Evolutionary conservation across 2,113 vertebrate genomes (phyloP).

Genomic region (Sylvietta virens): DNA sequence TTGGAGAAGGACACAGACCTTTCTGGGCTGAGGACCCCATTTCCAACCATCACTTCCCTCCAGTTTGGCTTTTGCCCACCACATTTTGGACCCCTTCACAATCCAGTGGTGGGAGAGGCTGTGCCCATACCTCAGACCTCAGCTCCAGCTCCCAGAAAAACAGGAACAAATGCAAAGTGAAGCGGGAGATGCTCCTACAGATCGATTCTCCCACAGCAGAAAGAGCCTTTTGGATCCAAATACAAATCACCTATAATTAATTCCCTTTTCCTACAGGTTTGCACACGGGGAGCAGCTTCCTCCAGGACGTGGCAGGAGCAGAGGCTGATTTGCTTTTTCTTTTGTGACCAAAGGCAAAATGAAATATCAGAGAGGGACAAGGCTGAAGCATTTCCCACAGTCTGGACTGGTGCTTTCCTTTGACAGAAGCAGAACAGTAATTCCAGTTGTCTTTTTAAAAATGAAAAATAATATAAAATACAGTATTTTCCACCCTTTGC

Average conservation of each 20-base stretch:
- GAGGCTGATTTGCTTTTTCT: neutral
- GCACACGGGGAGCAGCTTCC: neutral
- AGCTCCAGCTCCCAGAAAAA: neutral
- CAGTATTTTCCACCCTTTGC: neutral
- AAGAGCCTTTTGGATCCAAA: neutral
- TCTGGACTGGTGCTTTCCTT: neutral
- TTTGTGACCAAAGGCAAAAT: neutral
- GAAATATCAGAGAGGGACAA: neutral
- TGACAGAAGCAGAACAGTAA: fast-evolving
- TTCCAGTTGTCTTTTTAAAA: neutral
- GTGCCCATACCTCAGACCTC: neutral
- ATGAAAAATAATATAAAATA: neutral
- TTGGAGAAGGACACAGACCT: neutral
- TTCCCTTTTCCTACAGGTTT: neutral
- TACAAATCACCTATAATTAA: neutral
- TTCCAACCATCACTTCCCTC: neutral
- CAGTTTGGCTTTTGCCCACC: neutral
- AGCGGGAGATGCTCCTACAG: neutral
- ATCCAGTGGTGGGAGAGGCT: fast-evolving
- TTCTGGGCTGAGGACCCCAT: neutral
- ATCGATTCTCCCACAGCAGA: fast-evolving
- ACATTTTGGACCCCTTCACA: fast-evolving
- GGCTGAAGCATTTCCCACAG: neutral
- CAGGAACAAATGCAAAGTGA: neutral
- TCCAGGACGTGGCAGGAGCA: neutral